Percentiles rank a stretch among this genome's conserved stretches.
Evolutionary conservation across 2,113 vertebrate genomes (phyloP).

Genomic region (Climacteris rufus): DNA sequence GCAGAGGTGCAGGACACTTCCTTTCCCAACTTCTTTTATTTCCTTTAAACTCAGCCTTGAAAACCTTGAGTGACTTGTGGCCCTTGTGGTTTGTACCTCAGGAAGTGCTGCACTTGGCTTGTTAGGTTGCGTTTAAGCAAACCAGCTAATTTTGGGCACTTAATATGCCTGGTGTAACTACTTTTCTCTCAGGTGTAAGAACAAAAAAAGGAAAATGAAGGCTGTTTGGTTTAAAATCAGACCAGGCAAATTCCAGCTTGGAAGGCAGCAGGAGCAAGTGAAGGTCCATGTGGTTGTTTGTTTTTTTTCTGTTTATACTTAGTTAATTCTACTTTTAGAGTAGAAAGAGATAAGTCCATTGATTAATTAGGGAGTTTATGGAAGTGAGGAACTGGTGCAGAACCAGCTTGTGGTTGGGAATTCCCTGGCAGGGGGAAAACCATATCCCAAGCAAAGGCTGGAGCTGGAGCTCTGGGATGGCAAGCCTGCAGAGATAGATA

Average conservation of each 20-base stretch:
- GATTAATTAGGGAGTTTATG: not conserved
- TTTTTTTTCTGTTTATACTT: not conserved
- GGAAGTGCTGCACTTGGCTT: not conserved
- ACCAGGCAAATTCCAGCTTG: not conserved
- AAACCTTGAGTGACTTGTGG: not conserved
- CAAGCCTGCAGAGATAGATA: not conserved
- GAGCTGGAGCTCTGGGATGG: not conserved
- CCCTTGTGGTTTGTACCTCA: not conserved
- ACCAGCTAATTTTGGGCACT: not conserved
- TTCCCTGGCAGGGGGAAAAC: not conserved
- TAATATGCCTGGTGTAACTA: not conserved
- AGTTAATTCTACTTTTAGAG: not conserved
- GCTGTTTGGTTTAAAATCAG: not conserved
- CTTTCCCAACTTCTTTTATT: not conserved
- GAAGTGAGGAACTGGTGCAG: not conserved
- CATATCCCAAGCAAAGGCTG: not conserved
- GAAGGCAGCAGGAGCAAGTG: not conserved
- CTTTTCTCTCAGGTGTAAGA: not conserved
- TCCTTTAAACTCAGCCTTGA: not conserved
- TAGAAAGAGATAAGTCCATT: not conserved
- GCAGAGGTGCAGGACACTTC: not conserved
- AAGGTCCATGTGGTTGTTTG: fast-evolving
- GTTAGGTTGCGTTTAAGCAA: not conserved
- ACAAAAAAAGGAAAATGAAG: not conserved
- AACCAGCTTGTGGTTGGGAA: not conserved